Evolutionary conservation across 2,113 vertebrate species (phyloP).

Genomic region (Sinocyclocheilus anophthalmus): DNA sequence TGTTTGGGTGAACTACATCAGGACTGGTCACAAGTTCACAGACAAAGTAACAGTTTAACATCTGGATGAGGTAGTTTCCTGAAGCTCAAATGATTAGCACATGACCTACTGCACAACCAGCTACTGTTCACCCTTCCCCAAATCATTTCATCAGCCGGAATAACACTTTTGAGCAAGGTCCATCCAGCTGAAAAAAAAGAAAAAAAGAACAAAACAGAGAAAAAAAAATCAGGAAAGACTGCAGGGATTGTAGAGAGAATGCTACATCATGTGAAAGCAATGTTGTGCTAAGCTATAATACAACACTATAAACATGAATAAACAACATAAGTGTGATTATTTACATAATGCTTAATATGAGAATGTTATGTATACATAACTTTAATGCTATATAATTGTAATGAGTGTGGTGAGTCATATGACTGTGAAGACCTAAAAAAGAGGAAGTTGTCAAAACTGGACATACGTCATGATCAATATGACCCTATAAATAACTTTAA

Average conservation of each 20-base stretch:
- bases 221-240: background rate
- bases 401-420: background rate
- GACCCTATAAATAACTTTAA: background rate
- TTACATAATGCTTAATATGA: background rate
- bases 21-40: too few relatives aligned
- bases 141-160: too few relatives aligned
- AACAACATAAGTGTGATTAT: background rate
- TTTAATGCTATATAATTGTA: background rate
- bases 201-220: too few relatives aligned
- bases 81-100: too few relatives aligned
- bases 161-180: too few relatives aligned
- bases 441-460: background rate
- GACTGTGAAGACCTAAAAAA: background rate
- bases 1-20: too few relatives aligned
- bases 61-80: too few relatives aligned
- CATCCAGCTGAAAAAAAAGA: background rate
- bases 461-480: background rate
- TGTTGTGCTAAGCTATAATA: background rate
- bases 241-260: background rate
- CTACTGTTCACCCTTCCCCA: too few relatives aligned
- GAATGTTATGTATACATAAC: background rate
- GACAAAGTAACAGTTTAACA: too few relatives aligned
- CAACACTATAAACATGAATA: too few relatives aligned
- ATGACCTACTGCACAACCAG: too few relatives aligned
- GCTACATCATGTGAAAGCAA: background rate